Evolutionary conservation across 1,140 invertebrate genomes (phyloP), one percentile per base, ranked within the genome.

Genomic region (Lutraria rhynchaena): DNA sequence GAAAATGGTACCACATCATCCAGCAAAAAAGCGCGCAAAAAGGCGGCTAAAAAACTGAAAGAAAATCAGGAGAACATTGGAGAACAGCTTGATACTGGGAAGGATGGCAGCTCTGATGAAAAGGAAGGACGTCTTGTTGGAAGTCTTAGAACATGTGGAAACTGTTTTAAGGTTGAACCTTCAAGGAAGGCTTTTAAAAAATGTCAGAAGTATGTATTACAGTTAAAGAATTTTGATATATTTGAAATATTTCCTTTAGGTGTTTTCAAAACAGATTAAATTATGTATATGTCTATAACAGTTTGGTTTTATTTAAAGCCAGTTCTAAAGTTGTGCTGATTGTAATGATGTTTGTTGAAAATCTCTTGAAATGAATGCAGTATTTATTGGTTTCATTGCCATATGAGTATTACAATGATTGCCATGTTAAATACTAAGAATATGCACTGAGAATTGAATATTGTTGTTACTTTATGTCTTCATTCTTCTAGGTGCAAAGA

Each of bases 141-240:
- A 37, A 29, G 55, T 57, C 63, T 71, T 29, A 29, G 74, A 41
- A 31, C 11, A 1, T 83, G 81, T 77, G 55, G 73, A 17, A 51
- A 41, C 37, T 83, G 81, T 57, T 22, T 35, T 5, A 77, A 60
- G n/a, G 33, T 44, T n/a, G 81, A 83, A 57, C 81, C 73, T 17
- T 33, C 17, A 22, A 53, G 46, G 19, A 83, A 76, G 46, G 65
- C 81, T n/a, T 83, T 77, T 53, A 83, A 77, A 35, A 83, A 83
- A 77, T 83, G 81, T 55, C 81, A 83, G 51, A 83, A 49, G 81
- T 83, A 71, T 71, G 73, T 41, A 53, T 53, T 53, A 5, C n/a
- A n/a, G n/a, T n/a, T n/a, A n/a, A n/a, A n/a, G n/a, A n/a, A n/a
- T n/a, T n/a, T n/a, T n/a, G n/a, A n/a, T n/a, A n/a, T n/a, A n/a